Base-by-base conservation (phyloP, 2,113 vertebrate species). In the Phainopepla nitens region DNA sequence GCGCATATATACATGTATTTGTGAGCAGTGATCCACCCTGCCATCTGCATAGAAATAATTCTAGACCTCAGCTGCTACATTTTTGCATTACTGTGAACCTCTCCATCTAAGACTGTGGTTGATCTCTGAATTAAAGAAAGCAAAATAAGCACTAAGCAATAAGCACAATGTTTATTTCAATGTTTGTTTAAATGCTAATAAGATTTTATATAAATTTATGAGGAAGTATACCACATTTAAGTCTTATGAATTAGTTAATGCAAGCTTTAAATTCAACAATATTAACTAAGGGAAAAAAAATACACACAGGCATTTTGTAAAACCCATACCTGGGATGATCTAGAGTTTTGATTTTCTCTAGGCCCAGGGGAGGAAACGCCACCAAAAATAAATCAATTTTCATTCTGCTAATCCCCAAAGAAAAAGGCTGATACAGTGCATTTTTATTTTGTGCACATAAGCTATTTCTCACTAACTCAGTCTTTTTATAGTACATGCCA, bases 331-430 rank as follows among this genome's bases (percentile, higher is more conserved):
- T 92, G 54, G 47, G 6, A 41, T 68, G 61, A 60, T 68, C 19
- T 76, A 45, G 49, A 72, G 29, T 42, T 76, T 41, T 72, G 16
- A 10, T 76, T 94, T 89, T 58, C 70, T 85, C 42, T 80, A 24
- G 61, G n/a, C 39, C 9, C 21, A 65, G 33, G 8, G 39, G 23
- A 69, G 14, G 39, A 90, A 79, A 85, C 0, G 0, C 2, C 62
- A 85, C 45, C 24, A 42, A 80, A 93, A 94, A 42, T 21, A 82
- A 89, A 82, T 41, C 22, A 28, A 21, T 79, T 79, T 95, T 78
- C 33, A 56, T 49, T 91, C 51, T 87, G 4, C 24, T 83, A 71
- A 64, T 68, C 31, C 36, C 29, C 22, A 50, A 82, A 73, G 39
- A 19, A 53, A 76, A 89, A 82, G 82, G 50, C 62, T 76, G 70